Conservation (phyloP, 1,140 invertebrate species). For the Pinna nobilis region DNA sequence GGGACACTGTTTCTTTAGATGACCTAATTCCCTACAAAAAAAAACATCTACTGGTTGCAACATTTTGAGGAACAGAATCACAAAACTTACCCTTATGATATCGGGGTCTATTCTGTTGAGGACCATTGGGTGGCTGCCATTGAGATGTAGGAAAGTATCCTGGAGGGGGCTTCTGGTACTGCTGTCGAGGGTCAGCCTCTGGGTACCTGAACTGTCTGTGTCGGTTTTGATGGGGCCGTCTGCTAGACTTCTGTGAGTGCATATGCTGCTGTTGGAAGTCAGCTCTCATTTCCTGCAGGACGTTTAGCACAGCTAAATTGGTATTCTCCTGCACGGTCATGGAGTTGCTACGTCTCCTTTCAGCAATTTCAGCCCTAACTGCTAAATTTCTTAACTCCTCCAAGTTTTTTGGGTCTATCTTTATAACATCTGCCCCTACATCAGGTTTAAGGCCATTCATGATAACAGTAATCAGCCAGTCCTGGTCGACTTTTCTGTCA, state of each 20-base stretch:
- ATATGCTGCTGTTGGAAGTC: not conserved
- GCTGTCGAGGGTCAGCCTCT: not conserved
- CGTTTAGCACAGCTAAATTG: not conserved
- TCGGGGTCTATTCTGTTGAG: not conserved
- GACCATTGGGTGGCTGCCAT: constrained; percentile 7
- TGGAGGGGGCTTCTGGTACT: not conserved
- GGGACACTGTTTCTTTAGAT: constrained; percentile 3
- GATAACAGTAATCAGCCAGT: not conserved
- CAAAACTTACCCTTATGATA: constrained; percentile 1
- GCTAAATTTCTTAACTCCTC: constrained; percentile 11
- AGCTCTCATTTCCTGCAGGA: not conserved
- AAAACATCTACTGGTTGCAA: not conserved
- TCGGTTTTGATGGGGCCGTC: too few relatives aligned
- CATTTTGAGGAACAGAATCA: not conserved
- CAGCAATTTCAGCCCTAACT: not conserved
- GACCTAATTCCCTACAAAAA: constrained; percentile 10
- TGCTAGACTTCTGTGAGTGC: too few relatives aligned
- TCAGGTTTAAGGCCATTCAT: constrained; percentile 7
- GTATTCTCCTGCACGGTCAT: not conserved
- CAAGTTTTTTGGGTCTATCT: not conserved
- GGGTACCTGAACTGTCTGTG: too few relatives aligned
- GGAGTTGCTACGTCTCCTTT: not conserved
- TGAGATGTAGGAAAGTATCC: not conserved
- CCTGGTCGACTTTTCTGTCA: not conserved
- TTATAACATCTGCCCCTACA: not conserved